A percentile compares a stretch with the other conserved stretches of the same genome.
These are phyloP conservation scores for Lithobates sylvaticus DNA, from an alignment of 2,797 vertebrate species.

Conservation along the genomic window DNA sequence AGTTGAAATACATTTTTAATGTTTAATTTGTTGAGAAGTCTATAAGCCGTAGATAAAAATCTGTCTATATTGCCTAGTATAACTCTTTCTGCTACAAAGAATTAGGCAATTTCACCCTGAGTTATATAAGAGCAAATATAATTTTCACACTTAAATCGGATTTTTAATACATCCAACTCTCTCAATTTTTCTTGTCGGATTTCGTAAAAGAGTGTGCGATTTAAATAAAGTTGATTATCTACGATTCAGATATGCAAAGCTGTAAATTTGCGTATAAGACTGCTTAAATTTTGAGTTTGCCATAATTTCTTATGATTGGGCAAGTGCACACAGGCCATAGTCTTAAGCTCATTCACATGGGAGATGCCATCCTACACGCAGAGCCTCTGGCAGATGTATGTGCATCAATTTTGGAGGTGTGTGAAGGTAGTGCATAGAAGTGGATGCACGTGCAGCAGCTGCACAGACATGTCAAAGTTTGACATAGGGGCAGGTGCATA, in stretches of 20 bases:
- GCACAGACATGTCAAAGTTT: too few species aligned
- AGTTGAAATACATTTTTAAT: slow-evolving; percentile 30
- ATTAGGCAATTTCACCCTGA: background rate
- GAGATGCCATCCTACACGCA: too few species aligned
- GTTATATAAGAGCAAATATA: background rate
- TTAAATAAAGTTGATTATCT: background rate
- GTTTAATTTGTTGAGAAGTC: background rate
- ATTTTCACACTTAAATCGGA: slow-evolving; percentile 4
- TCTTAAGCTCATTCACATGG: background rate
- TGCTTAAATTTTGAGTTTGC: background rate
- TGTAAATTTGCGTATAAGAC: background rate
- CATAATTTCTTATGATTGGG: background rate
- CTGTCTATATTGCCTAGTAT: slow-evolving; percentile 2
- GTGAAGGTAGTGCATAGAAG: too few species aligned
- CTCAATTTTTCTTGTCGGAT: background rate
- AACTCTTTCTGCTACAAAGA: background rate
- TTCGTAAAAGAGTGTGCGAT: background rate
- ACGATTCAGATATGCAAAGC: background rate
- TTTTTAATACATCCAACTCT: background rate
- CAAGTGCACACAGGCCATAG: background rate
- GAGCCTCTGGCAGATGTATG: too few species aligned
- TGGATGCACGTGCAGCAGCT: too few species aligned
- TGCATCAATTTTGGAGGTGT: too few species aligned
- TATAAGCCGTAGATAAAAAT: slow-evolving; percentile 5
- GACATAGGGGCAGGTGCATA: too few species aligned